Evolutionary conservation across 2,888 invertebrate genomes (phyloP).

Genomic region (Chorisops tibialis): DNA sequence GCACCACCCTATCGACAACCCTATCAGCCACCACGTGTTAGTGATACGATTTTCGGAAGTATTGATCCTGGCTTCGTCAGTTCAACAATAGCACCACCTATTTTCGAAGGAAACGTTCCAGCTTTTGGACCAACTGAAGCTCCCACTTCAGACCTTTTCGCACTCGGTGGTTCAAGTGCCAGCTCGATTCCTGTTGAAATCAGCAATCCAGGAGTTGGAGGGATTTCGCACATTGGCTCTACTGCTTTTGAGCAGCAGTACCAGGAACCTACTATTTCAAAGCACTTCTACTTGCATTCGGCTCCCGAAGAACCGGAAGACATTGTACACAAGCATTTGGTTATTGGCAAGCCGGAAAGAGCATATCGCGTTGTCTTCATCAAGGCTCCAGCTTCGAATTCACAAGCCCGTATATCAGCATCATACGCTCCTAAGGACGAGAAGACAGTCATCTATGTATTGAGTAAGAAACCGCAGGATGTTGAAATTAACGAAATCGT

Average conservation of each 20-base stretch:
- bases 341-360: constrained; percentile 45
- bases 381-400: constrained; percentile 42
- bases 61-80: constrained; percentile 4
- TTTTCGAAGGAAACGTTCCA: background rate
- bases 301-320: constrained; percentile 48
- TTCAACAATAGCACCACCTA: constrained; percentile 1
- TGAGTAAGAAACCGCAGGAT: constrained; percentile 46
- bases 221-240: background rate
- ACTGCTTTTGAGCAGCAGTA: constrained; percentile 1
- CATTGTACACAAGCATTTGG: constrained; percentile 40
- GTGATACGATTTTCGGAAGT: background rate
- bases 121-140: background rate
- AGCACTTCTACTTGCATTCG: constrained; percentile 47
- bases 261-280: constrained; percentile 43
- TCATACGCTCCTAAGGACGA: constrained; percentile 48
- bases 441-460: constrained; percentile 50
- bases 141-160: background rate
- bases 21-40: constrained; percentile 14
- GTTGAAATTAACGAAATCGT: constrained; percentile 43
- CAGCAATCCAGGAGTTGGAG: background rate
- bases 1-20: background rate
- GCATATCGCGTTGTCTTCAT: constrained; percentile 51
- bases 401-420: constrained; percentile 19
- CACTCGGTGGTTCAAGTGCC: background rate
- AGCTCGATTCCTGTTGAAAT: constrained; percentile 15